Percentiles rank a stretch among this genome's conserved stretches.
Evolutionary conservation across 2,888 invertebrate genomes (phyloP).

Genomic region (Graphium colonna): DNA sequence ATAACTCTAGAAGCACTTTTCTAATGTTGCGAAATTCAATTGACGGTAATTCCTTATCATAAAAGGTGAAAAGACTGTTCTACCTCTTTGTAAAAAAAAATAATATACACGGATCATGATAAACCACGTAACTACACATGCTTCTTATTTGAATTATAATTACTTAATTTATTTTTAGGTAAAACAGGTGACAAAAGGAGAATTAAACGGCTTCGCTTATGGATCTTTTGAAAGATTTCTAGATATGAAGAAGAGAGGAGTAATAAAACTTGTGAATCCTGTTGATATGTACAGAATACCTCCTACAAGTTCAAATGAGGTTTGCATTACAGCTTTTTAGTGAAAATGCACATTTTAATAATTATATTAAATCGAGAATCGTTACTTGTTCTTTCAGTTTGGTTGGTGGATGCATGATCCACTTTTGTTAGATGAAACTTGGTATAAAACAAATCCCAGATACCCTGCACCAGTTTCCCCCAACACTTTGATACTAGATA

Average conservation of each 20-base stretch:
- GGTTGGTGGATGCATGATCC: slow-evolving; percentile 77
- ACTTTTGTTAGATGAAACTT: slow-evolving; percentile 48
- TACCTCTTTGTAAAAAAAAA: too few species aligned
- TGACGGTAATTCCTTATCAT: too few species aligned
- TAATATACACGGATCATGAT: too few species aligned
- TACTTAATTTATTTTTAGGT: neutral
- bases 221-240: slow-evolving; percentile 66
- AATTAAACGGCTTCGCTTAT: slow-evolving; percentile 78
- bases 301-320: slow-evolving; percentile 65
- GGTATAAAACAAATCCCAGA: slow-evolving; percentile 60
- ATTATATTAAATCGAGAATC: neutral
- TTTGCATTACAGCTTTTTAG: too few species aligned
- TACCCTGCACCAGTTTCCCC: slow-evolving; percentile 64
- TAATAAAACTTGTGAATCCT: slow-evolving; percentile 76
- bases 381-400: slow-evolving; percentile 44
- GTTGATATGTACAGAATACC: slow-evolving; percentile 72
- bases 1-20: too few species aligned
- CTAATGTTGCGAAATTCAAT: too few species aligned
- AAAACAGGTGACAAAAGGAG: slow-evolving; percentile 46
- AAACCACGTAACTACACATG: too few species aligned
- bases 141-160: too few species aligned
- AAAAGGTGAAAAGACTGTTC: too few species aligned
- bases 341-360: too few species aligned
- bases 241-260: slow-evolving; percentile 73
- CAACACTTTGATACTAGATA: slow-evolving; percentile 56